A percentile compares a stretch with the other conserved stretches of the same genome.
phyloP scores from a whole-genome alignment of 2,113 vertebrate species.

The Psilopogon haemacephalus region DNA sequence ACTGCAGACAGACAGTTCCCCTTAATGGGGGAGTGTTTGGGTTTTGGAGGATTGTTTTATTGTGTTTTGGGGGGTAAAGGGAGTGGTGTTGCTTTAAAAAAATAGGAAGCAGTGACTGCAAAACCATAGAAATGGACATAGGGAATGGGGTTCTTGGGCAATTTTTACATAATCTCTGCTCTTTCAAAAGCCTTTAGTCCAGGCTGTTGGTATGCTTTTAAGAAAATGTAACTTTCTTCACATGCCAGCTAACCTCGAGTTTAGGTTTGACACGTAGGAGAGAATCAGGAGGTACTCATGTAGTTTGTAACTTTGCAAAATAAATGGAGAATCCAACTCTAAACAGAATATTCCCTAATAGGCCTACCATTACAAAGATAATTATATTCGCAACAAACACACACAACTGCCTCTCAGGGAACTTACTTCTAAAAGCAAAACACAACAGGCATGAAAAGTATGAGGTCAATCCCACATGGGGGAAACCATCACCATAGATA shows the following conservation, averaged over 20 bases:
- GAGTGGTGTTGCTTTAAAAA: too few relatives aligned
- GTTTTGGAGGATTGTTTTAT: not conserved
- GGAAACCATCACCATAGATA: slow-evolving; percentile 9
- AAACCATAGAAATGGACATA: not conserved
- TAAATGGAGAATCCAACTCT: not conserved
- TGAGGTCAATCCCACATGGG: not conserved
- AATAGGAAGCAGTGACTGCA: not conserved
- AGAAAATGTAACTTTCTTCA: not conserved
- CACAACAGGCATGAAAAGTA: not conserved
- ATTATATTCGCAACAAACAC: not conserved
- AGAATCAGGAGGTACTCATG: accelerated
- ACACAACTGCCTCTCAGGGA: not conserved
- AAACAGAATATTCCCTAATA: not conserved
- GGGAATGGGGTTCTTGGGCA: not conserved
- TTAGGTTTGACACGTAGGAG: not conserved
- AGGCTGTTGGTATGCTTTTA: not conserved
- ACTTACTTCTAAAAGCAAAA: not conserved
- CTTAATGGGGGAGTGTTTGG: not conserved
- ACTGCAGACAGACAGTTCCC: not conserved
- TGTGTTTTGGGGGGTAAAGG: too few relatives aligned
- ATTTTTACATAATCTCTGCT: not conserved
- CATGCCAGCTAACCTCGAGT: not conserved
- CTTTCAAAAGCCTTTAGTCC: not conserved
- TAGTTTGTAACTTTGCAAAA: not conserved
- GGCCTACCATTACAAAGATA: not conserved